phyloP scores from a whole-genome alignment of 2,113 vertebrate species.

The Dendropsophus ebraccatus region DNA sequence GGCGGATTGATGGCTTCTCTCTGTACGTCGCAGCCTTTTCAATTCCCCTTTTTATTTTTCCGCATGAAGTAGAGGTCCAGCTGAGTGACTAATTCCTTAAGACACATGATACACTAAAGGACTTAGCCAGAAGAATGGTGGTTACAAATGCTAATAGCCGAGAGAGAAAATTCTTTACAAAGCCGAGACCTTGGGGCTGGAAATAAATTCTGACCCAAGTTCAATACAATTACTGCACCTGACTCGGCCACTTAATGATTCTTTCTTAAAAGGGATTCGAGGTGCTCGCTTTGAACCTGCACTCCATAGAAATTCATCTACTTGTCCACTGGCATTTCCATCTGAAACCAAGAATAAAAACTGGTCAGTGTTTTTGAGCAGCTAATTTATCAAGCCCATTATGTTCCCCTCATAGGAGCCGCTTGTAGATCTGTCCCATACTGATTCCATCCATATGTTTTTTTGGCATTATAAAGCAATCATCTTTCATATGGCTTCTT shows the following conservation, averaged over 20 bases:
- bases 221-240: constrained; percentile 58
- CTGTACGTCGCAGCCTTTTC: not conserved
- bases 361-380: constrained; percentile 54
- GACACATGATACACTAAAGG: constrained; percentile 36
- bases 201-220: constrained; percentile 54
- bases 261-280: constrained; percentile 44
- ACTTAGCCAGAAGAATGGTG: constrained; percentile 23
- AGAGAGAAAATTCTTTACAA: constrained; percentile 34
- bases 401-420: not conserved
- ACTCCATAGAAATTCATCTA: constrained; percentile 54
- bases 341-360: constrained; percentile 42
- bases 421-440: constrained; percentile 30
- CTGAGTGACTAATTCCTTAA: constrained; percentile 28
- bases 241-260: constrained; percentile 56
- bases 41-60: constrained; percentile 12
- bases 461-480: constrained; percentile 38
- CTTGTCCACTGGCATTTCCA: constrained; percentile 51
- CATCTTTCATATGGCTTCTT: not conserved
- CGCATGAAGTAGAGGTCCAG: constrained; percentile 22
- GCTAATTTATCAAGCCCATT: constrained; percentile 56
- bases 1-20: not conserved
- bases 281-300: constrained; percentile 42
- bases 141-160: constrained; percentile 35
- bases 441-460: constrained; percentile 48
- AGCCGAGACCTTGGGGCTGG: constrained; percentile 10